These are phyloP conservation scores for Nowickia ferox DNA, from an alignment of 2,888 invertebrate genomes.

Conservation along the genomic window DNA sequence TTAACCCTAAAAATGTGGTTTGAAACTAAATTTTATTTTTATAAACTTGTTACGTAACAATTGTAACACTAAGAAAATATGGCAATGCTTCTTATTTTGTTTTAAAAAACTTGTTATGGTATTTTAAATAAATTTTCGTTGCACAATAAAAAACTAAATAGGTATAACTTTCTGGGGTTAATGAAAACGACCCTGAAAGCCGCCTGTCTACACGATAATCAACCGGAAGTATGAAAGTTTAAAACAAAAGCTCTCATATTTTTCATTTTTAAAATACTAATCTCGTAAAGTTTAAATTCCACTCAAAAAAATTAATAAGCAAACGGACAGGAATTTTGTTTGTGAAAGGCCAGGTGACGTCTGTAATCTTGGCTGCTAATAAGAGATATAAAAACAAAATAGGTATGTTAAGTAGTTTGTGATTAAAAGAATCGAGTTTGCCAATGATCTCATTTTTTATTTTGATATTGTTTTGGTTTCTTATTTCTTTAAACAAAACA, in stretches of 20 bases:
- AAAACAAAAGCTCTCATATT: not conserved
- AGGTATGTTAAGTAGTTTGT: not conserved
- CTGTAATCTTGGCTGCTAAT: not conserved
- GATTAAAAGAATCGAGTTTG: not conserved
- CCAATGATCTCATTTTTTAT: constrained; percentile 48
- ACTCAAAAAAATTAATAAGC: not conserved
- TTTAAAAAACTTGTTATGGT: no score
- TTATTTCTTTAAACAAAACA: not conserved
- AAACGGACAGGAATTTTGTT: constrained; percentile 2
- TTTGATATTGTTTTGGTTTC: constrained; percentile 2
- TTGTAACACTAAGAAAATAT: no score
- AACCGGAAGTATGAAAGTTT: constrained; percentile 25
- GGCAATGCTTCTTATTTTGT: no score
- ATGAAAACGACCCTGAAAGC: constrained; percentile 2
- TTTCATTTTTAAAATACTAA: not conserved
- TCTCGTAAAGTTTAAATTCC: constrained; percentile 9
- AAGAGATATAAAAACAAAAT: not conserved
- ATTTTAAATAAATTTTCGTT: no score
- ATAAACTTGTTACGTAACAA: no score
- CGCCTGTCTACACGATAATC: not conserved
- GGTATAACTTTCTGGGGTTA: no score
- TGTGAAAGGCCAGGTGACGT: not conserved
- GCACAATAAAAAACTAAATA: no score
- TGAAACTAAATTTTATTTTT: no score
- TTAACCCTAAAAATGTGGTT: no score